Evolutionary conservation across 2,888 invertebrate genomes (phyloP).

Genomic region (Aleiodes alternator): DNA sequence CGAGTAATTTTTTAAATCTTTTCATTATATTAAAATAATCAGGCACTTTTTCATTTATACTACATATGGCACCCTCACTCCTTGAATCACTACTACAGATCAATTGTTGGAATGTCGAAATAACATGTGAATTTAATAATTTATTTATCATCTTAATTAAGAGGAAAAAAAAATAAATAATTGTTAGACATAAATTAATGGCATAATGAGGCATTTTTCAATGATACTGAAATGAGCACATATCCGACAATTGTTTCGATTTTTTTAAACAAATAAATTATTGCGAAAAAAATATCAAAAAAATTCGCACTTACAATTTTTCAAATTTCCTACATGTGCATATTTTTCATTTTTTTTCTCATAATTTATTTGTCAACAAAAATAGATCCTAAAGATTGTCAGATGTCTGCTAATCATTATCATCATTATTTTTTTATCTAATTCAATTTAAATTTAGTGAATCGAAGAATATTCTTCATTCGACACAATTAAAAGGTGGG

Average conservation of each 20-base stretch:
- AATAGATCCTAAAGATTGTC: too few relatives aligned
- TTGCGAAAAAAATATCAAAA: too few relatives aligned
- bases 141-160: not conserved
- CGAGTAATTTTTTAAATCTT: not conserved
- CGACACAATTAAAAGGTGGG: not conserved
- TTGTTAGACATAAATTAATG: conserved; percentile 8
- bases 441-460: not conserved
- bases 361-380: too few relatives aligned
- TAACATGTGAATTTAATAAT: not conserved
- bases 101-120: conserved; percentile 27
- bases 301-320: too few relatives aligned
- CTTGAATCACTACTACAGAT: conserved; percentile 6
- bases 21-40: not conserved
- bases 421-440: not conserved
- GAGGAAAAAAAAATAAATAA: conserved; percentile 7
- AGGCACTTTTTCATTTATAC: conserved; percentile 15
- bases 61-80: conserved; percentile 29
- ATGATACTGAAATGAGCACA: too few relatives aligned
- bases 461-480: not conserved
- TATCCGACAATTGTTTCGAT: too few relatives aligned
- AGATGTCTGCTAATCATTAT: too few relatives aligned
- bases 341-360: too few relatives aligned
- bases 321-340: too few relatives aligned
- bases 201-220: not conserved
- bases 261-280: too few relatives aligned